Conservation (phyloP, 1,140 invertebrate species). For the Papilio polytes region DNA sequence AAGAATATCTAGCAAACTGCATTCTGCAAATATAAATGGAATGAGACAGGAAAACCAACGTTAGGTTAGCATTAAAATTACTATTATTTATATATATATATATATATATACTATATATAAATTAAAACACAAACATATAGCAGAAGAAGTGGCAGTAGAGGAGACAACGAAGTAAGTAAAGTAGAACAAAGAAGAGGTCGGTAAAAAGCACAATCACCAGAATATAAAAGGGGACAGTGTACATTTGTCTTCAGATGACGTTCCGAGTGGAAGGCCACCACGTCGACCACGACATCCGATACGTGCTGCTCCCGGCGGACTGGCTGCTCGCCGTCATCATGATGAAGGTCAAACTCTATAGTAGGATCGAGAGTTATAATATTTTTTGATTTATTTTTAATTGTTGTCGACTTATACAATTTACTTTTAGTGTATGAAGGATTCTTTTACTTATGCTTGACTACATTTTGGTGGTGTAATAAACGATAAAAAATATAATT, state of each 20-base stretch:
- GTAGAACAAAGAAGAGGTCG: too few relatives aligned
- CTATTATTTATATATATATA: too few relatives aligned
- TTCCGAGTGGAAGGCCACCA: conserved; percentile 66
- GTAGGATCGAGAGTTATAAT: conserved; percentile 55
- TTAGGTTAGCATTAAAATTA: too few relatives aligned
- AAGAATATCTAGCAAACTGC: too few relatives aligned
- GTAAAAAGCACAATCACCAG: too few relatives aligned
- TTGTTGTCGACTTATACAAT: not conserved
- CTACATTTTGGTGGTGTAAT: not conserved
- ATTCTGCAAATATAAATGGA: too few relatives aligned
- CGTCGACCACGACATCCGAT: conserved; percentile 62
- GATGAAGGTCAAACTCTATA: conserved; percentile 69
- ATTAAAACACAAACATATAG: not conserved
- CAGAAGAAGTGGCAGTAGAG: not conserved
- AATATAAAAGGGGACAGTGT: not conserved
- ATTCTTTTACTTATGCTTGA: not conserved
- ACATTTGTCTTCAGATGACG: conserved; percentile 55
- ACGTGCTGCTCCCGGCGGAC: conserved; percentile 55
- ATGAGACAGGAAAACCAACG: too few relatives aligned
- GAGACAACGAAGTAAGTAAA: not conserved
- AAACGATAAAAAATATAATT: too few relatives aligned
- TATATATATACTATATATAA: too few relatives aligned
- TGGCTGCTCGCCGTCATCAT: conserved; percentile 64
- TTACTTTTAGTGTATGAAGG: not conserved
- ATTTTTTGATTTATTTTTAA: conserved; percentile 31